Conservation (phyloP, 2,113 vertebrate species). For the Pachycephala philippinensis region DNA sequence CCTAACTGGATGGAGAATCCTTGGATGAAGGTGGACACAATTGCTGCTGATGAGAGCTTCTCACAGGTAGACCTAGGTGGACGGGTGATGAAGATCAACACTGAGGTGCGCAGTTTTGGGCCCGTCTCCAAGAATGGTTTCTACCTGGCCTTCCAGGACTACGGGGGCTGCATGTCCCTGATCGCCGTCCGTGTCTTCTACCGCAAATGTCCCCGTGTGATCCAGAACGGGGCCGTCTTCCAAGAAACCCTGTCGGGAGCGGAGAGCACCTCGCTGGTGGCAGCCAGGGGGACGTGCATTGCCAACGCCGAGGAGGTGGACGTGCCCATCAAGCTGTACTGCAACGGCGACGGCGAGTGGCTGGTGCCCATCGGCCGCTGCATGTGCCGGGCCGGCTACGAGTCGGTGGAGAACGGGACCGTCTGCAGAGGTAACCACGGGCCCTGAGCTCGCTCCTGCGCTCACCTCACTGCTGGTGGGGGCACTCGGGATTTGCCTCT, state of each 20-base stretch:
- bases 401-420: slow-evolving; percentile 85
- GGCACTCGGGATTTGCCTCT: neutral
- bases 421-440: slow-evolving; percentile 85
- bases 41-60: slow-evolving; percentile 94
- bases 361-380: slow-evolving; percentile 95
- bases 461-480: accelerated
- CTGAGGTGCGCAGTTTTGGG: slow-evolving; percentile 91
- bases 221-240: slow-evolving; percentile 90
- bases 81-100: slow-evolving; percentile 96
- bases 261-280: slow-evolving; percentile 92
- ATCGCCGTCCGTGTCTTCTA: slow-evolving; percentile 92
- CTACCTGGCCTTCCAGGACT: slow-evolving; percentile 97
- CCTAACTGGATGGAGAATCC: slow-evolving; percentile 97
- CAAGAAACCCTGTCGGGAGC: slow-evolving; percentile 95
- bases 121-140: slow-evolving; percentile 90
- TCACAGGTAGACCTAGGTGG: slow-evolving; percentile 93
- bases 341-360: slow-evolving; percentile 95
- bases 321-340: slow-evolving; percentile 95
- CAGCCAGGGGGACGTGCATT: slow-evolving; percentile 87
- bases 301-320: slow-evolving; percentile 93
- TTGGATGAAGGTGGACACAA: slow-evolving; percentile 96
- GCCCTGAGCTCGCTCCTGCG: accelerated
- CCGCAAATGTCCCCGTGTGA: slow-evolving; percentile 86
- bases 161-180: slow-evolving; percentile 94
- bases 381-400: slow-evolving; percentile 89